Conservation (phyloP, 2,888 invertebrate genomes). For the Pachycephus smyrnensis region DNA sequence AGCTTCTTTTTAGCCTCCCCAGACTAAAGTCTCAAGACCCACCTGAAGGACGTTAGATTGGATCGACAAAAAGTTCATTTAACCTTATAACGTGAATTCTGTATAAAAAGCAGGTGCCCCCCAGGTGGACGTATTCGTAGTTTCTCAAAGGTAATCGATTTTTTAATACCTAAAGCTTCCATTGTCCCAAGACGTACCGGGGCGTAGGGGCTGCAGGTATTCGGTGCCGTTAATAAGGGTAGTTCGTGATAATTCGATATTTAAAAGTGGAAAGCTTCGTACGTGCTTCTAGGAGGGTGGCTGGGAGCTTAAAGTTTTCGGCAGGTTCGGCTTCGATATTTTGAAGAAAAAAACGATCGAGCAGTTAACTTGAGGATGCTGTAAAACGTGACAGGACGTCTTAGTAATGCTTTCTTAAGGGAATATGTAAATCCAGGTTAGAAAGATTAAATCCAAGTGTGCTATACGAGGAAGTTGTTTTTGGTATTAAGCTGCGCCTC, state of each 20-base stretch:
- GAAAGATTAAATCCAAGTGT: too few relatives aligned
- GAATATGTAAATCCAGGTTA: not conserved
- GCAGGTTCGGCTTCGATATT: not conserved
- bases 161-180: not conserved
- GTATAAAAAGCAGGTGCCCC: not conserved
- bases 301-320: not conserved
- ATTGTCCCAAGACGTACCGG: too few relatives aligned
- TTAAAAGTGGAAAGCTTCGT: not conserved
- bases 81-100: too few relatives aligned
- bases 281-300: too few relatives aligned
- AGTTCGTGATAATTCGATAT: too few relatives aligned
- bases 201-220: too few relatives aligned
- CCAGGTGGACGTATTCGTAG: too few relatives aligned
- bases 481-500: too few relatives aligned
- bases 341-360: not conserved
- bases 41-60: not conserved
- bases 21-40: not conserved
- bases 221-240: too few relatives aligned
- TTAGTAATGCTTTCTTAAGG: not conserved
- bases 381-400: not conserved
- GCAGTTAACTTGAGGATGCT: not conserved
- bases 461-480: too few relatives aligned
- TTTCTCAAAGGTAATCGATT: not conserved
- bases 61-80: not conserved
- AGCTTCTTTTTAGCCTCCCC: not conserved